Percentiles rank a stretch among this genome's conserved stretches.
Conservation (phyloP, 2,797 vertebrate species). For the Lacerta agilis region DNA sequence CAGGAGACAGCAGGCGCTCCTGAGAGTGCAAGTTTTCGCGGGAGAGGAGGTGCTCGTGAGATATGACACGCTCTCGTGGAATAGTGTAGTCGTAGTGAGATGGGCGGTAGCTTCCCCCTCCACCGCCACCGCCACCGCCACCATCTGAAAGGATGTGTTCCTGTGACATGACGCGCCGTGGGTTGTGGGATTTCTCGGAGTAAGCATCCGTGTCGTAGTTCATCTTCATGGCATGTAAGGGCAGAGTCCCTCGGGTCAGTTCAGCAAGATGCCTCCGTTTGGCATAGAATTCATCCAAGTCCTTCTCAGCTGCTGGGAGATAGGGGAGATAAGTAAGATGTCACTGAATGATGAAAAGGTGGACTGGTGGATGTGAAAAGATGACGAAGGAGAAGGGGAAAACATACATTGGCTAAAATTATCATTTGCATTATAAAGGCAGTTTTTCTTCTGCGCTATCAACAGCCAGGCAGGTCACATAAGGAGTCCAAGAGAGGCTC, state of each 20-base stretch:
- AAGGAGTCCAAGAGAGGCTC: not conserved
- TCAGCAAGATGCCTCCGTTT: conserved; percentile 70
- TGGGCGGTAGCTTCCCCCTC: conserved; percentile 46
- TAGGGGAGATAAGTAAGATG: not conserved
- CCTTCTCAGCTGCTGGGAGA: conserved; percentile 85
- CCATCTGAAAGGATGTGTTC: conserved; percentile 82
- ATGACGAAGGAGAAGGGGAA: conserved; percentile 12
- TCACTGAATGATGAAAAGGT: conserved; percentile 24
- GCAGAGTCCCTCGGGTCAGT: conserved; percentile 84
- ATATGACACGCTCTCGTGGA: conserved; percentile 72
- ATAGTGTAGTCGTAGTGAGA: conserved; percentile 70
- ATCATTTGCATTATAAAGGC: not conserved
- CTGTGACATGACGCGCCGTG: conserved; percentile 89
- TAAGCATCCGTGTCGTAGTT: conserved; percentile 70
- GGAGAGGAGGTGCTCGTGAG: conserved; percentile 74
- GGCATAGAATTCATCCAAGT: conserved; percentile 88
- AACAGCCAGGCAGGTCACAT: not conserved
- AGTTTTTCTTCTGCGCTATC: not conserved
- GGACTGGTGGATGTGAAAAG: not conserved
- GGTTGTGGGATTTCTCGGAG: conserved; percentile 78
- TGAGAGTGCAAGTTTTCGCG: conserved; percentile 74
- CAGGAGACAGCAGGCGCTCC: conserved; percentile 72
- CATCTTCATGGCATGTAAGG: conserved; percentile 80
- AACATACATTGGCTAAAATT: not conserved
- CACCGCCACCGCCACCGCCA: not conserved